A percentile compares a stretch with the other conserved stretches of the same genome.
Evolutionary conservation across 1,140 invertebrate genomes (phyloP).

Genomic region (Drosophila insularis): DNA sequence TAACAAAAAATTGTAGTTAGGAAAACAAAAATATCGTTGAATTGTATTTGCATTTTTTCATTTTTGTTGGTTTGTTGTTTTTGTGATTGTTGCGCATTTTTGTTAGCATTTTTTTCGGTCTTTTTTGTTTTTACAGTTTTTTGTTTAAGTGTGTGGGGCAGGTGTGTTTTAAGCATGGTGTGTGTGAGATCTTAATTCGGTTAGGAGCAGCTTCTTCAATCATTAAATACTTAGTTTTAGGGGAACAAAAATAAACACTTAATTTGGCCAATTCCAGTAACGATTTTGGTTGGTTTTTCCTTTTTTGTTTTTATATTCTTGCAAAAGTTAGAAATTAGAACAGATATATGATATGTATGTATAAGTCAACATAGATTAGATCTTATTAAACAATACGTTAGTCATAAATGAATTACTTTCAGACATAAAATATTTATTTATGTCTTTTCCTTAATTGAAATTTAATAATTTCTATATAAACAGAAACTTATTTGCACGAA

Average conservation of each 20-base stretch:
- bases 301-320: not conserved
- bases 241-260: not conserved
- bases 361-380: not conserved
- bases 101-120: constrained; percentile 2
- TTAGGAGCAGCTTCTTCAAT: not conserved
- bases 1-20: constrained; percentile 60
- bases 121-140: constrained; percentile 7
- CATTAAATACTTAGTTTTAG: not conserved
- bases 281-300: constrained; percentile 9
- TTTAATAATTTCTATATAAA: no score
- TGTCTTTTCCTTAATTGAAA: no score
- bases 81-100: constrained; percentile 48
- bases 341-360: not conserved
- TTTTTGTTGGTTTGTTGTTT: constrained; percentile 68
- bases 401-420: no score
- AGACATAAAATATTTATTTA: not conserved
- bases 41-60: constrained; percentile 5
- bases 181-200: not conserved
- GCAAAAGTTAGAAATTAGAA: not conserved
- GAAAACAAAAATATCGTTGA: constrained; percentile 9
- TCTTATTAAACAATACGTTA: no score
- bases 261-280: constrained; percentile 36
- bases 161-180: constrained; percentile 3
- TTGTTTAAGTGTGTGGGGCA: not conserved
- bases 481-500: no score